Percentiles rank a stretch among this genome's conserved stretches.
Evolutionary conservation across 2,113 vertebrate species (phyloP).

Genomic region (Promerops cafer): DNA sequence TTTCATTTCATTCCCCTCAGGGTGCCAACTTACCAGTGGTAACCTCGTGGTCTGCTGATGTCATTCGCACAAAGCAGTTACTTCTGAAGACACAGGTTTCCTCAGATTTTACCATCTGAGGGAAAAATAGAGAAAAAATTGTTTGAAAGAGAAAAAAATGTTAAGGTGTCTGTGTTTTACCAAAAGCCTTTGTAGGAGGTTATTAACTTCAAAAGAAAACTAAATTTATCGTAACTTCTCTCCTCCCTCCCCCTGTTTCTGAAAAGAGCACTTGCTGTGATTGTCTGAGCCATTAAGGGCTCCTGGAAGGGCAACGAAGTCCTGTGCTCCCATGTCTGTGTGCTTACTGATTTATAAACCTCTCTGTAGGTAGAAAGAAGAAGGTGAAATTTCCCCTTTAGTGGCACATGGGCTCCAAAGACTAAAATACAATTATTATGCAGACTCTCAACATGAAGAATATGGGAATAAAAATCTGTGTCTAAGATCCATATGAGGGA

Average conservation of each 20-base stretch:
- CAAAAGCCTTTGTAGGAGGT: constrained; percentile 61
- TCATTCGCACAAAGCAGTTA: constrained; percentile 48
- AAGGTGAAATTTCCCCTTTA: constrained; percentile 49
- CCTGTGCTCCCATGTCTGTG: neutral
- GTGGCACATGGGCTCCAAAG: constrained; percentile 15
- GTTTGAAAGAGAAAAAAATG: constrained; percentile 55
- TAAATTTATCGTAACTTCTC: constrained; percentile 48
- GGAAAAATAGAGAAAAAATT: constrained; percentile 37
- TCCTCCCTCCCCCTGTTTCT: neutral
- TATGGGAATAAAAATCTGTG: constrained; percentile 19
- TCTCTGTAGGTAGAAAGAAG: constrained; percentile 47
- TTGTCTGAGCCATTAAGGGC: constrained; percentile 11
- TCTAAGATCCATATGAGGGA: neutral
- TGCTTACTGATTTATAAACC: constrained; percentile 44
- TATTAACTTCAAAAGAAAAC: constrained; percentile 72
- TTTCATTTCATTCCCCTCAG: constrained; percentile 55
- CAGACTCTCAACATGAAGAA: constrained; percentile 19
- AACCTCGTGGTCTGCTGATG: constrained; percentile 48
- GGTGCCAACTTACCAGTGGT: constrained; percentile 30
- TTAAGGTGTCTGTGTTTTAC: constrained; percentile 63
- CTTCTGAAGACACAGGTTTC: constrained; percentile 63
- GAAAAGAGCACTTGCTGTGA: constrained; percentile 40
- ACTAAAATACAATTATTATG: constrained; percentile 49
- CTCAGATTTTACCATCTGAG: constrained; percentile 56
- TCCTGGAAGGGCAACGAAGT: constrained; percentile 17